phyloP scores from a whole-genome alignment of 2,797 vertebrate genomes.

The Acanthis flammea region DNA sequence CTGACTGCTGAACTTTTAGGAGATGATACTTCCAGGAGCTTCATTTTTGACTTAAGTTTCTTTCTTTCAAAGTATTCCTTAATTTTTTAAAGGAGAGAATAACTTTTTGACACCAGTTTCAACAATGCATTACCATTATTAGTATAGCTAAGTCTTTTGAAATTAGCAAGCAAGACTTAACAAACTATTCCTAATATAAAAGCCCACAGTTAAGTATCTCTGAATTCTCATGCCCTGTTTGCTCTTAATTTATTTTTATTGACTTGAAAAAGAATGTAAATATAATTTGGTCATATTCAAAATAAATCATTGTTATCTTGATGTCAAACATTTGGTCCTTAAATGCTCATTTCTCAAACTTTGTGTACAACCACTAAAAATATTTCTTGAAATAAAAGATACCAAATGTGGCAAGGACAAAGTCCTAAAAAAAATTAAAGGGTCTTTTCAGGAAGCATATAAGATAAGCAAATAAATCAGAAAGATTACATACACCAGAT shows the following conservation, averaged over 20 bases:
- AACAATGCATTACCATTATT: not conserved
- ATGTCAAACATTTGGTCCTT: not conserved
- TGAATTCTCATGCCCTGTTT: not conserved
- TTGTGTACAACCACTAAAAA: not conserved
- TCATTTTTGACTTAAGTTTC: slow-evolving; percentile 77
- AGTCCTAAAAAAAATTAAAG: not conserved
- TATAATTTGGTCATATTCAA: not conserved
- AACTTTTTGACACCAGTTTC: not conserved
- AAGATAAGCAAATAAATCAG: not conserved
- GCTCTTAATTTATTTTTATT: not conserved
- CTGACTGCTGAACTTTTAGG: slow-evolving; percentile 70
- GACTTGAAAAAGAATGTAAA: not conserved
- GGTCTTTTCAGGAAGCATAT: not conserved
- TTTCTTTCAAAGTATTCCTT: slow-evolving; percentile 82
- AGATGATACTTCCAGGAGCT: slow-evolving; percentile 65
- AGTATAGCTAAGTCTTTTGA: not conserved
- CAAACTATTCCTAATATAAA: not conserved
- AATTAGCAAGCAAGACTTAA: not conserved
- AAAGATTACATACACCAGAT: not conserved
- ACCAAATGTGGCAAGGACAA: not conserved
- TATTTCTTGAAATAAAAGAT: not conserved
- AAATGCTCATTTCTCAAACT: not conserved
- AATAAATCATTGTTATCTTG: not conserved
- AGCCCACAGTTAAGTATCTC: not conserved
- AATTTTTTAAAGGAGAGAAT: slow-evolving; percentile 21